Evolutionary conservation across 2,113 vertebrate genomes (phyloP).

Genomic region (Oreochromis tanganicae): DNA sequence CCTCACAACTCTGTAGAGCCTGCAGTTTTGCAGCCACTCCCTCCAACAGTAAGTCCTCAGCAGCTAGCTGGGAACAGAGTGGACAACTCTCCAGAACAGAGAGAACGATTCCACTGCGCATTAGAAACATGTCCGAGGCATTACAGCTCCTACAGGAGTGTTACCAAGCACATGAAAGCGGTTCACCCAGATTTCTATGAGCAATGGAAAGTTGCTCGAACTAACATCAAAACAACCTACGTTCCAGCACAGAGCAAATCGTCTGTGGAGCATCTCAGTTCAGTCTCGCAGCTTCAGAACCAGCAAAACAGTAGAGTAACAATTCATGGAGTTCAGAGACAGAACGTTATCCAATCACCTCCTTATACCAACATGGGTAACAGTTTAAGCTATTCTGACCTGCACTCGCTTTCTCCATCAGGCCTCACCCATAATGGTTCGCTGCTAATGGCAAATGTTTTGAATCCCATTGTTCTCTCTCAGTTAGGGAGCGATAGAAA

Average conservation of each 20-base stretch:
- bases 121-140: slow-evolving; percentile 83
- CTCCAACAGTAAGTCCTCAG: slow-evolving; percentile 22
- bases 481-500: slow-evolving; percentile 64
- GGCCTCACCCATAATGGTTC: slow-evolving; percentile 72
- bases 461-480: slow-evolving; percentile 76
- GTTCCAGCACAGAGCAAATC: slow-evolving; percentile 39
- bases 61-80: slow-evolving; percentile 6
- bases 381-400: slow-evolving; percentile 42
- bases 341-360: slow-evolving; percentile 54
- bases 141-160: slow-evolving; percentile 88
- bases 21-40: slow-evolving; percentile 50
- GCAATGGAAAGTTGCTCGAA: slow-evolving; percentile 81
- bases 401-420: slow-evolving; percentile 65
- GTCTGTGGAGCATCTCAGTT: slow-evolving; percentile 65
- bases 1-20: slow-evolving; percentile 8
- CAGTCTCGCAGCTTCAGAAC: slow-evolving; percentile 61
- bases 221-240: slow-evolving; percentile 75
- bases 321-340: slow-evolving; percentile 65
- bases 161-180: slow-evolving; percentile 93
- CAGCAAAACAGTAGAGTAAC: slow-evolving; percentile 33
- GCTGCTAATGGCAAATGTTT: slow-evolving; percentile 75
- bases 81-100: slow-evolving; percentile 26
- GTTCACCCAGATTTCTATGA: slow-evolving; percentile 87
- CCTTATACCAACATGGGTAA: slow-evolving; percentile 13
- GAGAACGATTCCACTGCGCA: slow-evolving; percentile 82